These are phyloP conservation scores for Manis javanica DNA, from an alignment of 2,797 vertebrate species.

Conservation along the genomic window DNA sequence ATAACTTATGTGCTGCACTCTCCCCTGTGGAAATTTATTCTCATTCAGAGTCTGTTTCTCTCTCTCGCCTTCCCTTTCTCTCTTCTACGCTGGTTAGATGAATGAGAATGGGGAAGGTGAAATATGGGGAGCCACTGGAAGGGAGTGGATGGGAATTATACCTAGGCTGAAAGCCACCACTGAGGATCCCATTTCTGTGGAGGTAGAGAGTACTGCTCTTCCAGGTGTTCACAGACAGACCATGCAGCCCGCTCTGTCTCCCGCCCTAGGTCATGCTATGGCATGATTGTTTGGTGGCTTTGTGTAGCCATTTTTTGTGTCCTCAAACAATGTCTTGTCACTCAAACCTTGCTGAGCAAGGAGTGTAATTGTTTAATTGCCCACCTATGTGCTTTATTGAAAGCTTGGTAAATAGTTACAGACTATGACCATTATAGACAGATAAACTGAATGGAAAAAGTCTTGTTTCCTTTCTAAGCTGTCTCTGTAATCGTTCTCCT, in stretches of 20 bases:
- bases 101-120: not conserved
- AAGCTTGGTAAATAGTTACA: not conserved
- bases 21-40: not conserved
- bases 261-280: not conserved
- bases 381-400: not conserved
- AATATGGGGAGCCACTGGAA: not conserved
- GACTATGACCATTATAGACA: not conserved
- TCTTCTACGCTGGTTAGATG: not conserved
- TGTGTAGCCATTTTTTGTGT: not conserved
- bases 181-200: not conserved
- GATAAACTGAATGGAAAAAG: not conserved
- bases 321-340: not conserved
- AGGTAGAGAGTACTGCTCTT: not conserved
- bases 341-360: slow-evolving; percentile 10
- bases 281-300: not conserved
- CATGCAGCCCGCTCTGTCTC: not conserved
- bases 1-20: not conserved
- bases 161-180: not conserved
- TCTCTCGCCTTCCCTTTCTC: not conserved
- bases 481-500: not conserved
- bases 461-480: not conserved
- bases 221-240: not conserved
- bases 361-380: not conserved
- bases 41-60: not conserved
- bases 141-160: not conserved